Conservation (phyloP, 2,888 invertebrate genomes). For the Caenorhabditis sp. region DNA sequence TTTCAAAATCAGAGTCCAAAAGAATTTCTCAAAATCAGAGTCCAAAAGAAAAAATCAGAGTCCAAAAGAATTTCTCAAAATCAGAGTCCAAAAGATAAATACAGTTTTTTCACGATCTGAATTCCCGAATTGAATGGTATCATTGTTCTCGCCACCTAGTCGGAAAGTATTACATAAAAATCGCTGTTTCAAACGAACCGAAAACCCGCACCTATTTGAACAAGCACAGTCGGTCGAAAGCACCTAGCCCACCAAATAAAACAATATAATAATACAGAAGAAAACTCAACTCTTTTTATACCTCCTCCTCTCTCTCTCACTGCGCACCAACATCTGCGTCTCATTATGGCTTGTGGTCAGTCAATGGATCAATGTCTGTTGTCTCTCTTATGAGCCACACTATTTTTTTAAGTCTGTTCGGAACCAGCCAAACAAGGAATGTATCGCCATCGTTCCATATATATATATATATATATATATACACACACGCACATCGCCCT, state of each 20-base stretch:
- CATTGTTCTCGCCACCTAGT: too few relatives aligned
- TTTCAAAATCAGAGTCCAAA: too few relatives aligned
- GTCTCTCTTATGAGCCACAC: constrained; percentile 3
- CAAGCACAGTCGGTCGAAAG: constrained; percentile 24
- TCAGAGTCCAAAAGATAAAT: too few relatives aligned
- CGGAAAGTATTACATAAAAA: too few relatives aligned
- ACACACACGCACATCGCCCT: constrained; percentile 1
- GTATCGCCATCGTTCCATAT: neutral
- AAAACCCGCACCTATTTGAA: constrained; percentile 43
- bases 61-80: too few relatives aligned
- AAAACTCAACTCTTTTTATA: constrained; percentile 5
- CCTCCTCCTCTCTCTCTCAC: constrained; percentile 8
- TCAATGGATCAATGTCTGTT: constrained; percentile 16
- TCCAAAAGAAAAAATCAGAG: too few relatives aligned
- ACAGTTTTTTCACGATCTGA: too few relatives aligned
- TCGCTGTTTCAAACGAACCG: neutral
- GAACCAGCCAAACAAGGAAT: constrained; percentile 1
- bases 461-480: neutral
- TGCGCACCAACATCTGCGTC: constrained; percentile 36
- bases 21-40: too few relatives aligned
- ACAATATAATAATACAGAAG: neutral
- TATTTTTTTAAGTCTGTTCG: neutral
- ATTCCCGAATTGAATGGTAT: too few relatives aligned
- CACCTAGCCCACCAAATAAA: constrained; percentile 15
- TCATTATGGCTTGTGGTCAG: constrained; percentile 34